Base-by-base conservation (phyloP, 2,113 vertebrate genomes). In the Zosterops hypoxanthus region DNA sequence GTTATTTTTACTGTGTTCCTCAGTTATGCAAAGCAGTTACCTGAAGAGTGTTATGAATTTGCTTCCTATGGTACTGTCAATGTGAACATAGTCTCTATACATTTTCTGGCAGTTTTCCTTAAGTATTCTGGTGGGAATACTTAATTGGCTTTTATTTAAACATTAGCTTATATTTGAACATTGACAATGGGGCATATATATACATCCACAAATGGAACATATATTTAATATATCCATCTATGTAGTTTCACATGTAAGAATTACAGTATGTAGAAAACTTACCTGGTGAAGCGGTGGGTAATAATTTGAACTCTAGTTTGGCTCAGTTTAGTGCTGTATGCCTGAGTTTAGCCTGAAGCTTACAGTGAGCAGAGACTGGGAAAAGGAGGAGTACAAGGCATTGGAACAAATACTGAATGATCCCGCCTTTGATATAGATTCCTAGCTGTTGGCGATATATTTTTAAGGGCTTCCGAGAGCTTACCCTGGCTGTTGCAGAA, bases 301-400 rank as follows among this genome's bases (percentile, higher is more conserved):
- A 46, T 36, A 80, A 19, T 12, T 18, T 72, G 26, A 7, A 12
- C 17, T 42, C 34, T 20, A 19, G 12, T n/a, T 66, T 19, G 29
- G 5, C 15, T 8, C 17, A 42, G 8, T 6, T 55, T 59, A 31
- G 19, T 29, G 7, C 4, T 0, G 0, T n/a, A 11, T 76, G 64
- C 17, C 31, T 31, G 31, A 60, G 24, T 75, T 84, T 55, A 52
- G 56, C 47, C 61, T 60, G 77, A 55, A 91, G n/a, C 36, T 92
- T 50, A 72, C 36, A 55, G 36, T 7, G 4, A 57, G 8, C 22
- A 47, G 29, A 47, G 44, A 3, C 22, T 56, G 13, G 26, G 34
- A 33, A 61, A 56, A n/a, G 26, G 82, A 72, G 66, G n/a, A 24
- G 19, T 56, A 1, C 47, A 31, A 88, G 44, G 14, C 19, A n/a